Conservation (phyloP, 2,888 invertebrate species). For the Drosophila borborema region DNA sequence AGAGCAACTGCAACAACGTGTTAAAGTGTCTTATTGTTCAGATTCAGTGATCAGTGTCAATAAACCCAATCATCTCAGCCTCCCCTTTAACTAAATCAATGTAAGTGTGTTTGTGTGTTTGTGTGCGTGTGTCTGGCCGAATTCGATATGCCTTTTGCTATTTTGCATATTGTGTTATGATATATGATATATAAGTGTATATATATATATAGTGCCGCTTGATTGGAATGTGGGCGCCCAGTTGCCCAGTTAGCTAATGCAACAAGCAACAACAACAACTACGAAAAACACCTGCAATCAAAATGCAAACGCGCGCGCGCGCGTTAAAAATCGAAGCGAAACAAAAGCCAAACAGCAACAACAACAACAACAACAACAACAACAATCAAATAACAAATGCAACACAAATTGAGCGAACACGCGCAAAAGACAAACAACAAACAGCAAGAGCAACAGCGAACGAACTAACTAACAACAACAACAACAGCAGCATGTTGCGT, state of each 20-base stretch:
- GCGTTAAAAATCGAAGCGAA: slow-evolving; percentile 17
- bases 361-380: background rate
- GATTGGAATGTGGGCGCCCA: slow-evolving; percentile 69
- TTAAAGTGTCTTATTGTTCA: slow-evolving; percentile 40
- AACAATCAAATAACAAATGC: slow-evolving; percentile 25
- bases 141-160: slow-evolving; percentile 53
- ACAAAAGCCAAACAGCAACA: slow-evolving; percentile 24
- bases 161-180: slow-evolving; percentile 64
- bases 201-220: slow-evolving; percentile 56
- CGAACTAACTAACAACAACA: slow-evolving; percentile 15
- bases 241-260: slow-evolving; percentile 51
- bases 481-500: slow-evolving; percentile 45
- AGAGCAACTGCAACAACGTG: slow-evolving; percentile 24
- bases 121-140: slow-evolving; percentile 41
- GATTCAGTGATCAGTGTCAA: slow-evolving; percentile 59
- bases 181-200: slow-evolving; percentile 44
- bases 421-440: slow-evolving; percentile 45
- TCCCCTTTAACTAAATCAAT: slow-evolving; percentile 3
- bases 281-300: slow-evolving; percentile 58
- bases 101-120: slow-evolving; percentile 44
- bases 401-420: slow-evolving; percentile 56
- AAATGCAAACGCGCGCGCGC: slow-evolving; percentile 53
- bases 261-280: slow-evolving; percentile 33
- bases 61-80: slow-evolving; percentile 22
- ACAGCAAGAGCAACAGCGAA: slow-evolving; percentile 18